Evolutionary conservation across 1,140 invertebrate species (phyloP), one percentile per base, ranked within the genome.

Genomic region (Ooceraea biroi): DNA sequence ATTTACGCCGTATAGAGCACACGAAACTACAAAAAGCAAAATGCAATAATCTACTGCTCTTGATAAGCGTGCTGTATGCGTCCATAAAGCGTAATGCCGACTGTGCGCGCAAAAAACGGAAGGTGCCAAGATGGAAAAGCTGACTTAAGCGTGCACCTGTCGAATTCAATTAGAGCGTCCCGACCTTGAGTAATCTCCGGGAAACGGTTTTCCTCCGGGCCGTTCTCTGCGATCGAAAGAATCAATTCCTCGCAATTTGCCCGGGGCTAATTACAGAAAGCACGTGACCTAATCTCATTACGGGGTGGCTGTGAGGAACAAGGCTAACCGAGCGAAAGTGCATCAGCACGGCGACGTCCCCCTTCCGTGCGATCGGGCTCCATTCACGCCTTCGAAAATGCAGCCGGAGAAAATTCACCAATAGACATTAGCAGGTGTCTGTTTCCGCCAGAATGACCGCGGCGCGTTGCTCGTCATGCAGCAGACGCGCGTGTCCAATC

Each of bases 371-470:
- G 71, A 74, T 88, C 84, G 77, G 80, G 58, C 85, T 57, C 55
- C 73, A 65, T 84, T 72, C 82, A 52, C 55, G 57, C 73, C 27
- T 55, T 69, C 83, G 77, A 74, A 88, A 85, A 88, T 86, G 82
- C 63, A 84, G 36, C 55, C 82, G 68, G 60, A 61, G 80, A 74
- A 84, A 87, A 88, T 88, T 57, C 76, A 82, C 63, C 87, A 87
- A 88, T 87, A 55, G 86, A 84, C 63, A 85, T 88, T 88, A 88
- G 87, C 87, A 89, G 87, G 87, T 89, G 87, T 83, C 76, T 88
- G 72, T 83, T 88, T 89, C 84, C 86, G 50, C 71, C 27, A 74
- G 86, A 83, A 22, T 55, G 87, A 85, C 11, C 68, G 72, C 50
- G 61, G 83, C 78, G 55, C 74, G 72, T n/a, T n/a, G 52, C 87